A percentile compares a stretch with the other conserved stretches of the same genome.
Conservation (phyloP, 2,113 vertebrate genomes). For the Okapia johnstoni region DNA sequence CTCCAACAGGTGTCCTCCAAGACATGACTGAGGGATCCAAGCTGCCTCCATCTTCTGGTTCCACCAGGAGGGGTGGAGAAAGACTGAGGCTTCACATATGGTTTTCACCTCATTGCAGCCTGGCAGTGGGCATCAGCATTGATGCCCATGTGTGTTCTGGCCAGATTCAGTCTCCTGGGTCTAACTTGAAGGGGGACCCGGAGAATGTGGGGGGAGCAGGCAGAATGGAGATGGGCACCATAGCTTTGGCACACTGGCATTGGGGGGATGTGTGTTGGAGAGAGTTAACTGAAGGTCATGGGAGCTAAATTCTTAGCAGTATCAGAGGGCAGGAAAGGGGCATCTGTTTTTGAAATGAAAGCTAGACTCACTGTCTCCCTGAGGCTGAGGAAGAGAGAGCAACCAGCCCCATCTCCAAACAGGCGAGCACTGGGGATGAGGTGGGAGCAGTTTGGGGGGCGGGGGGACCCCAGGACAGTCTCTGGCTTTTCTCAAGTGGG, state of each 20-base stretch:
- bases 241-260: neutral
- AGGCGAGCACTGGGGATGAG: neutral
- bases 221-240: neutral
- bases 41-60: neutral
- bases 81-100: neutral
- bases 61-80: neutral
- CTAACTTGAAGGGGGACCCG: neutral
- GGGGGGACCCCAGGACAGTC: neutral
- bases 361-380: neutral
- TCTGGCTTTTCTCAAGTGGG: neutral
- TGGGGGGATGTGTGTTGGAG: neutral
- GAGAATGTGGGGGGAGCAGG: neutral
- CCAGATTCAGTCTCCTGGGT: neutral
- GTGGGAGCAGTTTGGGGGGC: fast-evolving
- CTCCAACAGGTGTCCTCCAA: neutral
- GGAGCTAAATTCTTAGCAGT: neutral
- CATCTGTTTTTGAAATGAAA: neutral
- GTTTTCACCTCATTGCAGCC: neutral
- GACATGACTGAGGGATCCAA: neutral
- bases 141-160: neutral
- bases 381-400: neutral
- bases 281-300: neutral
- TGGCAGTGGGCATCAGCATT: neutral
- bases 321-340: neutral
- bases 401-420: neutral